Evolutionary conservation across 1,140 invertebrate species (phyloP), one percentile per base, ranked within the genome.

Genomic region (Chrysomallon squamiferum): DNA sequence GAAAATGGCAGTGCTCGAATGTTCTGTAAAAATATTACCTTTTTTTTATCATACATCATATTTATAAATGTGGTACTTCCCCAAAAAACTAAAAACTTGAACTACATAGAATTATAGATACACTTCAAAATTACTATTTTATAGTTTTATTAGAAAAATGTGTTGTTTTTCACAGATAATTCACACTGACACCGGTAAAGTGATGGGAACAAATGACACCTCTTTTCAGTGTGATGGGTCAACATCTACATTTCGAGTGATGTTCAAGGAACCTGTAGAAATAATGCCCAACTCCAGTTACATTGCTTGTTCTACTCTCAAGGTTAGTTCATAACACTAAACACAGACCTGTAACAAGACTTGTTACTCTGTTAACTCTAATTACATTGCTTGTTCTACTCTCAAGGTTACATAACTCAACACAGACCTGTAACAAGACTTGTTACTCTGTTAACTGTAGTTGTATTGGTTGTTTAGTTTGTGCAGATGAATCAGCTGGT

Each of bases 251-350:
- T 95, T 94, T 84, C 87, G 92, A 45, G 91, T 94, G n/a, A 92
- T 93, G 89, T 95, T 96, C 81, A 93, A 93, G 83, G 93, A 95
- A 76, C 93, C 94, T 1, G 90, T 95, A 9, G 93, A 95, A 85
- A 92, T 95, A 56, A 77, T 90, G 58, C 91, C 92, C 7, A 92
- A 93, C 80, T 90, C 90, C 4, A 91, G 90, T 70, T 96, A 95
- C 83, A 94, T 92, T 18, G 93, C 93, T 27, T 92, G 91, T 76
- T 92, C 92, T 58, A 93, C 90, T 59, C 86, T 95, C 18, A 93
- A 93, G 87, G 93, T 93, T 84, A 57, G 43, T 57, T 25, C 11
- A 5, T 30, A 57, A 29, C 4, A 6, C 7, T 57, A 57, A 6
- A 18, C 7, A 25, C 30, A 7, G 54, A 57, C 30, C 35, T 7